Conservation (phyloP, 2,888 invertebrate genomes). For the Stenoptilia bipunctidactyla region DNA sequence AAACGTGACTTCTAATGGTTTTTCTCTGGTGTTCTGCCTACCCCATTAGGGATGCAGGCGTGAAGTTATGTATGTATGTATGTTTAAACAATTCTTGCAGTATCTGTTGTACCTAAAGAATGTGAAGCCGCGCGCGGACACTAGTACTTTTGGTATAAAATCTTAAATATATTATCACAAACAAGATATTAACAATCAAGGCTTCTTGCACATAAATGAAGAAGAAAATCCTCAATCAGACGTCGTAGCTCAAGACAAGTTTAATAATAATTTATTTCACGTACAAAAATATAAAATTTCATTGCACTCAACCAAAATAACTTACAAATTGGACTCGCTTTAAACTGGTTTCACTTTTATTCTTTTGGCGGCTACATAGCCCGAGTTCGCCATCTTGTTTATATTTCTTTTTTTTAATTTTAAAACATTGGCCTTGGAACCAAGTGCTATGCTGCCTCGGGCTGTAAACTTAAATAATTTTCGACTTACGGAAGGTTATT, state of each 20-base stretch:
- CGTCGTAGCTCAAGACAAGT: neutral
- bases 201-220: no score
- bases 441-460: constrained; percentile 38
- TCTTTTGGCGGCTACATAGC: constrained; percentile 21
- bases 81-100: no score
- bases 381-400: constrained; percentile 27
- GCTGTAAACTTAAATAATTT: constrained; percentile 26
- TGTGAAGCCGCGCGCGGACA: no score
- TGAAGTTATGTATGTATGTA: no score
- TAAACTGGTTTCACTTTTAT: constrained; percentile 24
- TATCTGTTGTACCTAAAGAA: no score
- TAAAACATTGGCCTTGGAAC: constrained; percentile 34
- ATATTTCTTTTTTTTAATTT: constrained; percentile 29
- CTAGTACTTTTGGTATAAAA: no score
- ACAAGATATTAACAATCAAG: no score
- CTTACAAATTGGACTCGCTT: constrained; percentile 28
- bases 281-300: constrained; percentile 20
- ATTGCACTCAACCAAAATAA: constrained; percentile 28
- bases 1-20: no score
- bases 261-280: constrained; percentile 14
- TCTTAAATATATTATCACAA: no score
- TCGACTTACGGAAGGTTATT: constrained; percentile 22
- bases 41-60: no score
- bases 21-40: no score
- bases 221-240: no score